phyloP scores from a whole-genome alignment of 2,888 invertebrate species.

The Lypha dubia region DNA sequence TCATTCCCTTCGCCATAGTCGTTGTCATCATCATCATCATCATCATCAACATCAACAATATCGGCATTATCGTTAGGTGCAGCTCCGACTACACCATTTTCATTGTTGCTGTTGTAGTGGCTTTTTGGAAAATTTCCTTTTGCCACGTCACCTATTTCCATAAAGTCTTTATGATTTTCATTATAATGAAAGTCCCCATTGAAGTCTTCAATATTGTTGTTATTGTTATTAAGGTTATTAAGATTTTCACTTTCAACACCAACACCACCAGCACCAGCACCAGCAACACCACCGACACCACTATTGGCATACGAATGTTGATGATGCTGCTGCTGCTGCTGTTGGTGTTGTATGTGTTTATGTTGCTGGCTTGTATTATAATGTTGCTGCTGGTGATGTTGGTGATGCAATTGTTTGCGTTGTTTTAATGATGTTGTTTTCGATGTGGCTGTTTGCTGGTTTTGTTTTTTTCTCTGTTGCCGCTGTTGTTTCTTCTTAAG shows the following conservation, averaged over 20 bases:
- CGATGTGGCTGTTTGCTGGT: constrained; percentile 66
- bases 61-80: not conserved
- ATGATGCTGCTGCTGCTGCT: constrained; percentile 36
- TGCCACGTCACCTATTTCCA: constrained; percentile 78
- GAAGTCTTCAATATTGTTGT: constrained; percentile 65
- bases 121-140: constrained; percentile 71
- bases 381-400: constrained; percentile 52
- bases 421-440: constrained; percentile 65
- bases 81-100: constrained; percentile 66
- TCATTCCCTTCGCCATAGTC: constrained; percentile 75
- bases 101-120: constrained; percentile 71
- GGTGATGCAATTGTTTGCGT: constrained; percentile 57
- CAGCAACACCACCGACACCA: constrained; percentile 39
- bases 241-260: too few species aligned
- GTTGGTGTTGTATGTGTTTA: constrained; percentile 50
- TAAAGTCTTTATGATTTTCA: constrained; percentile 73
- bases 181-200: constrained; percentile 60
- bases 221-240: constrained; percentile 64
- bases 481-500: constrained; percentile 70
- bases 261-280: constrained; percentile 57
- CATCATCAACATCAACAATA: not conserved
- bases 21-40: constrained; percentile 70
- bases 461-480: constrained; percentile 70
- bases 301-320: constrained; percentile 45
- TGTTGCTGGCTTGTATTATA: constrained; percentile 61